These are phyloP conservation scores for Nematopogon swammerdamellus DNA, from an alignment of 2,888 invertebrate genomes.

Conservation along the genomic window DNA sequence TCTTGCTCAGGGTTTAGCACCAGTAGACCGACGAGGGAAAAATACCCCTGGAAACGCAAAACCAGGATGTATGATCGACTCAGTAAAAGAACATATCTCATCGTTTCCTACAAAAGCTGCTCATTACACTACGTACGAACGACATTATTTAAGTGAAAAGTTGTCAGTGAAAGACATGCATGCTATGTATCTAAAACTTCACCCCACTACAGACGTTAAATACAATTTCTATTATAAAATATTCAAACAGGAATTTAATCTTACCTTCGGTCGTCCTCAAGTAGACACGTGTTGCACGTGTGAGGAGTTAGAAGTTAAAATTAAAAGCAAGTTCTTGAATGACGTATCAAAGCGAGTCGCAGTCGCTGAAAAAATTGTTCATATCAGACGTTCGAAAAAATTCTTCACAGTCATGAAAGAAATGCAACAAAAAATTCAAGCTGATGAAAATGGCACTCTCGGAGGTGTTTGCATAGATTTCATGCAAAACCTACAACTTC, in stretches of 20 bases:
- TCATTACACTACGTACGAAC: not conserved
- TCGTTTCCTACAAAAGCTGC: not conserved
- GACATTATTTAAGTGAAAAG: not conserved
- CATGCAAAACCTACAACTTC: slow-evolving; percentile 16
- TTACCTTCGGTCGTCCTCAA: not conserved
- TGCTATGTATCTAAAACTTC: not conserved
- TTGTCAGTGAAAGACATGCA: not conserved
- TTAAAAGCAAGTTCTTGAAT: slow-evolving; percentile 10
- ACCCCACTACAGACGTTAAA: not conserved
- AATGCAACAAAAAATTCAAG: too few relatives aligned
- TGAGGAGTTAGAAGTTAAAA: not conserved
- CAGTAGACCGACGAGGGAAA: not conserved
- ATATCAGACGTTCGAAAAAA: not conserved
- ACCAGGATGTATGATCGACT: not conserved
- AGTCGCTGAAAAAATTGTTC: slow-evolving; percentile 12
- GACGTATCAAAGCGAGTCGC: slow-evolving; percentile 12
- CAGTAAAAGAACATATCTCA: not conserved
- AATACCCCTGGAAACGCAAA: not conserved
- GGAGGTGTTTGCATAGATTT: slow-evolving; percentile 15
- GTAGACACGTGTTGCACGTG: not conserved
- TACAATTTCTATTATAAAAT: not conserved
- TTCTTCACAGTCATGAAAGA: too few relatives aligned
- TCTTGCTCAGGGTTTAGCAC: not conserved
- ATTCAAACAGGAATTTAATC: not conserved
- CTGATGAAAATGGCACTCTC: slow-evolving; percentile 6